Conservation (phyloP, 2,113 vertebrate genomes). For the Alethe diademata region DNA sequence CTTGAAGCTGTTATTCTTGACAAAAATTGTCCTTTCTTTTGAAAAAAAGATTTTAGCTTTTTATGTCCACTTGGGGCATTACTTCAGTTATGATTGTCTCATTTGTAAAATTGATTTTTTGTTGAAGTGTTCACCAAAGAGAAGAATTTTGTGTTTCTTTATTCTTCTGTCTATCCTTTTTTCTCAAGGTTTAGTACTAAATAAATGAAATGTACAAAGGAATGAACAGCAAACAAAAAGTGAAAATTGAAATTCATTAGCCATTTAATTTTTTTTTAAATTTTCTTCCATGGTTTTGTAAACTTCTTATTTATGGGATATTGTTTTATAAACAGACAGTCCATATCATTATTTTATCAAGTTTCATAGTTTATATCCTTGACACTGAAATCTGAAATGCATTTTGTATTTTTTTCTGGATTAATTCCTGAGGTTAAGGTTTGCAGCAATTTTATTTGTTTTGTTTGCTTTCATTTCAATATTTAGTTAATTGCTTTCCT, state of each 20-base stretch:
- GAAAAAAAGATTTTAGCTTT: not conserved
- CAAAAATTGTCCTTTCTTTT: not conserved
- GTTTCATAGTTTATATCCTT: not conserved
- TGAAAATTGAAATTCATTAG: not conserved
- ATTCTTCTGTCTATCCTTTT: not conserved
- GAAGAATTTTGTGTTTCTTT: not conserved
- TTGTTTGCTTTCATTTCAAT: not conserved
- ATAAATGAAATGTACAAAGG: not conserved
- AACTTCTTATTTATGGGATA: not conserved
- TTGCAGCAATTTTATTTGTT: not conserved
- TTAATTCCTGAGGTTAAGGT: not conserved
- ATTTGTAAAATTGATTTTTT: not conserved
- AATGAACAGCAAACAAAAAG: not conserved
- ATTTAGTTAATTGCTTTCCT: not conserved
- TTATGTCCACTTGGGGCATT: not conserved
- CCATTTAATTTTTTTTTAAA: not conserved
- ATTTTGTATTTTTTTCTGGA: not conserved
- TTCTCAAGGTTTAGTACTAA: not conserved
- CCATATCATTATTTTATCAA: not conserved
- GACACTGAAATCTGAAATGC: not conserved
- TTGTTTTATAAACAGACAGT: not conserved
- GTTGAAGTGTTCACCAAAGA: not conserved
- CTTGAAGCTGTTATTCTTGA: not conserved
- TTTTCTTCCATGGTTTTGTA: not conserved
- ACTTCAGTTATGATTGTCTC: not conserved